Evolutionary conservation across 2,888 invertebrate species (phyloP).

Genomic region (Papilio elwesi): DNA sequence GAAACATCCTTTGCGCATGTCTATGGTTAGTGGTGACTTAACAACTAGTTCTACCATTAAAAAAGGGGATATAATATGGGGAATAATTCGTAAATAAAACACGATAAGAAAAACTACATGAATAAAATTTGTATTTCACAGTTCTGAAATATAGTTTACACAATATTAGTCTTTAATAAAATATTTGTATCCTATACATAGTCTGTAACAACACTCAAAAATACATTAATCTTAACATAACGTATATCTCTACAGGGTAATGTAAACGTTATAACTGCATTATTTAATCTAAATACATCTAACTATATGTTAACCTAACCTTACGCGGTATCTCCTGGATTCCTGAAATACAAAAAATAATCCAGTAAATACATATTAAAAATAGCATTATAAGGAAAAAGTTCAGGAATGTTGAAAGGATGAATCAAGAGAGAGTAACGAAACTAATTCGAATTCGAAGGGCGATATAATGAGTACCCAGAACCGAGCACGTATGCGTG

Average conservation of each 20-base stretch:
- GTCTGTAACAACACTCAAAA: slow-evolving; percentile 80
- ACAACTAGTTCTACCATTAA: no score
- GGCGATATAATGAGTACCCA: no score
- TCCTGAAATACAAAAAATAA: slow-evolving; percentile 48
- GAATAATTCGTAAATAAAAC: slow-evolving; percentile 59
- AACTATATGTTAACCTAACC: slow-evolving; percentile 31
- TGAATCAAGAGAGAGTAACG: no score
- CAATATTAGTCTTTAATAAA: slow-evolving; percentile 79
- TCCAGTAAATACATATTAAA: neutral
- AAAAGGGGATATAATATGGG: neutral
- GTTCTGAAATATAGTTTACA: slow-evolving; percentile 70
- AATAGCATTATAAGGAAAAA: no score
- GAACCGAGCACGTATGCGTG: no score
- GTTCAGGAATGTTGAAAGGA: no score
- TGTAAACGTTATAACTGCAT: slow-evolving; percentile 36
- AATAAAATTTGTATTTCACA: slow-evolving; percentile 83
- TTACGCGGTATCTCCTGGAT: slow-evolving; percentile 55
- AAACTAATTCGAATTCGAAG: no score
- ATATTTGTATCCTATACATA: slow-evolving; percentile 74
- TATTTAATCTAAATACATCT: slow-evolving; percentile 27
- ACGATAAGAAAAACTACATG: slow-evolving; percentile 65
- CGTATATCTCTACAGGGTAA: slow-evolving; percentile 58
- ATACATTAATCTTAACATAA: slow-evolving; percentile 76
- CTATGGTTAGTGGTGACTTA: no score
- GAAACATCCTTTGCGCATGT: no score